Evolutionary conservation across 2,888 invertebrate species (phyloP).

Genomic region (Synanthedon vespiformis): DNA sequence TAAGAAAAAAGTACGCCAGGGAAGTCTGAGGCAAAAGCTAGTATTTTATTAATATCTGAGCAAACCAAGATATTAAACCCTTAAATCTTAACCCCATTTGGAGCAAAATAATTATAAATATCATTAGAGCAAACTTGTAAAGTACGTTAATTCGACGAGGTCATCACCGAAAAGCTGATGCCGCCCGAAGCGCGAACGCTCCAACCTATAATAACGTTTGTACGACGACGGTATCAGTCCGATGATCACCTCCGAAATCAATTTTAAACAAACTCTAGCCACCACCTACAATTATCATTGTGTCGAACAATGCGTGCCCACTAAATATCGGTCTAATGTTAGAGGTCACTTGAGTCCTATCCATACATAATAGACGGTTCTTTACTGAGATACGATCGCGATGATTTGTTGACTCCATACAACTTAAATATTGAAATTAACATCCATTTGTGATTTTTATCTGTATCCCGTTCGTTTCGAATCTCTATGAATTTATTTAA

Average conservation of each 20-base stretch:
- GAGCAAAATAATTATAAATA: too few relatives aligned
- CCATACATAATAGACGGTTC: conserved; percentile 49
- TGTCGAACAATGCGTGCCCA: conserved; percentile 49
- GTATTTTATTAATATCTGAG: too few relatives aligned
- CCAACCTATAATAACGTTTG: conserved; percentile 37
- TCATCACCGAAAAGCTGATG: too few relatives aligned
- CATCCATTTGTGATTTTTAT: conserved; percentile 60
- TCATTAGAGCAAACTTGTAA: neutral
- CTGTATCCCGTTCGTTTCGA: conserved; percentile 18
- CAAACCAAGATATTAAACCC: too few relatives aligned
- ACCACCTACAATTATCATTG: conserved; percentile 64
- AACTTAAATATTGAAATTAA: conserved; percentile 66
- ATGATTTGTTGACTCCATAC: conserved; percentile 65
- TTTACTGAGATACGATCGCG: conserved; percentile 60
- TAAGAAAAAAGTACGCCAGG: too few relatives aligned
- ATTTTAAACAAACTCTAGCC: conserved; percentile 67
- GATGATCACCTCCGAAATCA: conserved; percentile 61
- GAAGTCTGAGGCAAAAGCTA: too few relatives aligned
- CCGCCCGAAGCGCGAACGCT: conserved; percentile 11
- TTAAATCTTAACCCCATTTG: too few relatives aligned
- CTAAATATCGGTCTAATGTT: conserved; percentile 50
- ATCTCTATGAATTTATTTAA: conserved; percentile 21
- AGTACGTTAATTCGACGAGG: neutral
- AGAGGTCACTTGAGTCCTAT: conserved; percentile 47
- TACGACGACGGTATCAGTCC: conserved; percentile 45